Base-by-base conservation (phyloP, 2,888 invertebrate species). In the Aradus depressus region DNA sequence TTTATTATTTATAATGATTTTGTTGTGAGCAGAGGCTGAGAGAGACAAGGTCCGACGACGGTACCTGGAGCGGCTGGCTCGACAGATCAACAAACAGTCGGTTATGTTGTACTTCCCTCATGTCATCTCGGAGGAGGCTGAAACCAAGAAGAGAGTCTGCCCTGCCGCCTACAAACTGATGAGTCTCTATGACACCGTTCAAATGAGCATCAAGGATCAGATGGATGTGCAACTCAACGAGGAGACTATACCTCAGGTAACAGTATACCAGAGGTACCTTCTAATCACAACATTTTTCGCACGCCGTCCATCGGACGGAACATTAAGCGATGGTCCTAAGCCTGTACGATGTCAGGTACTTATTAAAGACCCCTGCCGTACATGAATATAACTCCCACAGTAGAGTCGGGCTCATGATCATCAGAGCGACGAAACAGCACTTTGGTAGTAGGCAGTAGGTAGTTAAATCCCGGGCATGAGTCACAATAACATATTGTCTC, bases 121-220 rank as follows among this genome's bases (percentile, higher is more conserved):
- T 28, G 60, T 58, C 22, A 48, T 61, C 35, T 52, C 53, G 19
- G 56, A 53, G 35, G 50, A 49, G 3, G 50, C 45, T 42, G 19
- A 53, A 4, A 22, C 52, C 5, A 44, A 58, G 19, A 50, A 58
- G 26, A 51, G 57, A 37, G 58, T 54, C 10, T 59, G 60, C 38
- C 53, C 44, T 26, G 58, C 58, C 6, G 60, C 61, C 19, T 60
- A 59, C 44, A 60, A 61, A 47, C 51, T 61, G 54, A 57, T 61
- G 56, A 58, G 54, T 14, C 48, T 57, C 34, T 59, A 75, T 22
- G 65, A 66, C 28, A 67, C 70, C 1, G 67, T 78, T n/a, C 68
- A 75, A 58, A 63, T 68, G 41, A 71, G 73, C 62, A 71, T 76
- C 59, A 62, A 63, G 0, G 73, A 74, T 56, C 63, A 70, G 18